These are phyloP conservation scores for Nipponacmea schrenckii DNA, from an alignment of 2,888 invertebrate genomes.

Conservation along the genomic window DNA sequence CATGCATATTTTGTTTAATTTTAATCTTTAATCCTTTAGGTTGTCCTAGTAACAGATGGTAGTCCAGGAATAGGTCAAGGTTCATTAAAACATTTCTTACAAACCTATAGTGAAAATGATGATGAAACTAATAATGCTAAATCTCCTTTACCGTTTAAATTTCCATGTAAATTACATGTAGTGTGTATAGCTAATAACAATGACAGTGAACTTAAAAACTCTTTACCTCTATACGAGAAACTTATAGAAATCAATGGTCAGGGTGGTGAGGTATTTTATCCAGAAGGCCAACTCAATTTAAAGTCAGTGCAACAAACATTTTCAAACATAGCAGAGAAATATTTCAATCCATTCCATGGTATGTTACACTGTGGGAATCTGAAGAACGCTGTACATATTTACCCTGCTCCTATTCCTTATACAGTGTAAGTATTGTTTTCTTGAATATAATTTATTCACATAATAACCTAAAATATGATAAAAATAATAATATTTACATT, in stretches of 20 bases:
- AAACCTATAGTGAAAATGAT: slow-evolving; percentile 42
- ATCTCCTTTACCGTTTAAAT: slow-evolving; percentile 82
- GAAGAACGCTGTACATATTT: slow-evolving; percentile 78
- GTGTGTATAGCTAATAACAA: slow-evolving; percentile 66
- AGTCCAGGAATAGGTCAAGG: slow-evolving; percentile 77
- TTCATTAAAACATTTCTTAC: slow-evolving; percentile 73
- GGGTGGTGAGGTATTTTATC: slow-evolving; percentile 70
- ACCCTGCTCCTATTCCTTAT: slow-evolving; percentile 76
- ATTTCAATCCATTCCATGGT: slow-evolving; percentile 80
- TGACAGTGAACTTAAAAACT: slow-evolving; percentile 68
- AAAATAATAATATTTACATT: too few relatives aligned
- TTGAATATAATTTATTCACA: too few relatives aligned
- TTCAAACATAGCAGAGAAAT: slow-evolving; percentile 78
- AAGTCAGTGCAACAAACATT: slow-evolving; percentile 72
- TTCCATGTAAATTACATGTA: slow-evolving; percentile 81
- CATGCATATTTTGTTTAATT: too few relatives aligned
- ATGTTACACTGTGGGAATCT: slow-evolving; percentile 80
- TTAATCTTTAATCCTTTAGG: slow-evolving; percentile 60
- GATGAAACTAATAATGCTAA: slow-evolving; percentile 56
- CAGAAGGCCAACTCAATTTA: slow-evolving; percentile 51
- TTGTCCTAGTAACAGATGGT: slow-evolving; percentile 82
- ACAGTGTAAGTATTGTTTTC: slow-evolving; percentile 43
- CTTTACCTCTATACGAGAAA: slow-evolving; percentile 81
- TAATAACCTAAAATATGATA: too few relatives aligned
- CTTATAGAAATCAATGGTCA: slow-evolving; percentile 79